Evolutionary conservation across 2,113 vertebrate genomes (phyloP).

Genomic region (Chauna torquata): DNA sequence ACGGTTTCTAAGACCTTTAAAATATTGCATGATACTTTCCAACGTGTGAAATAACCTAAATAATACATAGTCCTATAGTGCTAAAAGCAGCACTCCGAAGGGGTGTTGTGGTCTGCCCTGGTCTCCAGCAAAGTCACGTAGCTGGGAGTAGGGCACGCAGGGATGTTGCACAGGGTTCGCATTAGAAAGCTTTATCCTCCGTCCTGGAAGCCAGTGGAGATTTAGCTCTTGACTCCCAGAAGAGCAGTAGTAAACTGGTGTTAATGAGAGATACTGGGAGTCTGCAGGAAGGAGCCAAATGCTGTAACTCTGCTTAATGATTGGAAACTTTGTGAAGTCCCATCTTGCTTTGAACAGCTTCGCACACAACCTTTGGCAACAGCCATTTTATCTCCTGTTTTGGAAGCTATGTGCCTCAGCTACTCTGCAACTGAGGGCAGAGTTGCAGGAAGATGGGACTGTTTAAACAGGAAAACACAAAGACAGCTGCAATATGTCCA

Average conservation of each 20-base stretch:
- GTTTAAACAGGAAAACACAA: constrained; percentile 43
- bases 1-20: neutral
- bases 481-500: constrained; percentile 7
- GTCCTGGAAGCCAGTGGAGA: constrained; percentile 29
- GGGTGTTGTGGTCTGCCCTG: neutral
- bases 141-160: neutral
- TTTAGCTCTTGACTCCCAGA: constrained; percentile 31
- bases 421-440: neutral
- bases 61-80: neutral
- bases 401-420: neutral
- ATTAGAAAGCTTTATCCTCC: neutral
- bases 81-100: neutral
- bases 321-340: constrained; percentile 17
- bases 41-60: neutral
- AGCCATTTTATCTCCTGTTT: constrained; percentile 21
- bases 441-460: neutral
- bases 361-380: constrained; percentile 37
- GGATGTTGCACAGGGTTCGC: neutral
- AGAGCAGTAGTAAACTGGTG: constrained; percentile 21
- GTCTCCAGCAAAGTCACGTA: neutral
- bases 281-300: constrained; percentile 26
- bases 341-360: neutral
- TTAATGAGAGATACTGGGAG: constrained; percentile 60
- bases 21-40: neutral
- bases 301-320: constrained; percentile 5